These are phyloP conservation scores for Apamea sordens DNA, from an alignment of 2,888 invertebrate species.

Conservation along the genomic window DNA sequence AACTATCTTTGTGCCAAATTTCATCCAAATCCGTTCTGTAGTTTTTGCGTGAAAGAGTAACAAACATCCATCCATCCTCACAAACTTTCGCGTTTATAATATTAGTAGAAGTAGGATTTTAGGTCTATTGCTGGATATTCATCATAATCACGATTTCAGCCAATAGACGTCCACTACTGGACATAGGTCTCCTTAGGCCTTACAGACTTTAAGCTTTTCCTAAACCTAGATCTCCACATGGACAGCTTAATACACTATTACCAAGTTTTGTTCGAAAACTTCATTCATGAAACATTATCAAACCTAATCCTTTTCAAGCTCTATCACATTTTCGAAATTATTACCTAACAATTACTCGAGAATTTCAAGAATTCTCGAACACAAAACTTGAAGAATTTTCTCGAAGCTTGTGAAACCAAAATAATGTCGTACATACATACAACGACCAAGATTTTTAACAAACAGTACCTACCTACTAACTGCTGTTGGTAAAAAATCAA, in stretches of 20 bases:
- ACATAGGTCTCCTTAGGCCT: too few relatives aligned
- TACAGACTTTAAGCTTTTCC: too few relatives aligned
- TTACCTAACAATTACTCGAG: neutral
- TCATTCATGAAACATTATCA: too few relatives aligned
- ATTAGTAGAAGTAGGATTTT: too few relatives aligned
- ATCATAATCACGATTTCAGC: too few relatives aligned
- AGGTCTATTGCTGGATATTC: too few relatives aligned
- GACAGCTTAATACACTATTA: neutral
- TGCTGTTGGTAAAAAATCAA: slow-evolving; percentile 30
- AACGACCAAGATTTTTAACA: slow-evolving; percentile 23
- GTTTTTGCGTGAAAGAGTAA: too few relatives aligned
- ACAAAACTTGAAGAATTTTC: slow-evolving; percentile 34
- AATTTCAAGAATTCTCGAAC: neutral
- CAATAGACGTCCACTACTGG: too few relatives aligned
- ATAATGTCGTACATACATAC: slow-evolving; percentile 7
- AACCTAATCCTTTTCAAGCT: neutral
- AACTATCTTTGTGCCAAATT: too few relatives aligned
- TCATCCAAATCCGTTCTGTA: too few relatives aligned
- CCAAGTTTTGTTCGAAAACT: neutral
- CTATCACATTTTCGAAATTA: neutral
- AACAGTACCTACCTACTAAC: neutral
- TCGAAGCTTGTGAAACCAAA: slow-evolving; percentile 41
- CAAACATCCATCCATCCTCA: too few relatives aligned
- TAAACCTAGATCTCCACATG: neutral
- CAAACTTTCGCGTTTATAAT: too few relatives aligned